These are phyloP conservation scores for Syngnathus floridae DNA, from an alignment of 2,113 vertebrate species.

Conservation along the genomic window DNA sequence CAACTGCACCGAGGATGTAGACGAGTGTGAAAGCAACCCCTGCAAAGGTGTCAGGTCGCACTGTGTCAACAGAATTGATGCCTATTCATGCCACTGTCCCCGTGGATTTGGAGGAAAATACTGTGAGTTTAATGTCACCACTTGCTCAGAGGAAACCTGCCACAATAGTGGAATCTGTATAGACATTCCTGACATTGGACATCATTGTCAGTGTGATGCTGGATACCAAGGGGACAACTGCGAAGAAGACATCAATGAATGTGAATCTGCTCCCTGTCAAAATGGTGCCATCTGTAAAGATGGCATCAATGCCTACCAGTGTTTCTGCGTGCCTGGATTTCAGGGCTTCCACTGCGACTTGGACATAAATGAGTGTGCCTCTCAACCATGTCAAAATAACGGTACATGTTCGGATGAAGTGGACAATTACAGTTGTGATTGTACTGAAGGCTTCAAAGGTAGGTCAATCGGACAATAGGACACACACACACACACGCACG, in stretches of 20 bases:
- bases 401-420: conserved; percentile 83
- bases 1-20: conserved; percentile 51
- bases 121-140: conserved; percentile 54
- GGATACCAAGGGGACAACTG: conserved; percentile 74
- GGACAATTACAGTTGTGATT: conserved; percentile 81
- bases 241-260: conserved; percentile 72
- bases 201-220: conserved; percentile 69
- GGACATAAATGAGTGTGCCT: conserved; percentile 95
- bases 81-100: conserved; percentile 73
- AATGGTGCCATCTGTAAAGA: conserved; percentile 90
- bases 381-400: conserved; percentile 82
- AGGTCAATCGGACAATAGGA: background rate
- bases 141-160: conserved; percentile 73
- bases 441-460: conserved; percentile 82
- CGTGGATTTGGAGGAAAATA: conserved; percentile 53
- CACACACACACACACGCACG: too few species aligned
- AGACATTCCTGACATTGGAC: conserved; percentile 43
- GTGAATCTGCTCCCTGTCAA: conserved; percentile 77
- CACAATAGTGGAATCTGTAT: conserved; percentile 73
- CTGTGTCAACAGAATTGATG: conserved; percentile 57
- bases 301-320: conserved; percentile 70
- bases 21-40: conserved; percentile 71
- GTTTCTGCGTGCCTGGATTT: conserved; percentile 95
- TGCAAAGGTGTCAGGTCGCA: conserved; percentile 57
- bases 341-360: conserved; percentile 89